These are phyloP conservation scores for Ciconia boyciana DNA, from an alignment of 2,113 vertebrate genomes.

Conservation along the genomic window DNA sequence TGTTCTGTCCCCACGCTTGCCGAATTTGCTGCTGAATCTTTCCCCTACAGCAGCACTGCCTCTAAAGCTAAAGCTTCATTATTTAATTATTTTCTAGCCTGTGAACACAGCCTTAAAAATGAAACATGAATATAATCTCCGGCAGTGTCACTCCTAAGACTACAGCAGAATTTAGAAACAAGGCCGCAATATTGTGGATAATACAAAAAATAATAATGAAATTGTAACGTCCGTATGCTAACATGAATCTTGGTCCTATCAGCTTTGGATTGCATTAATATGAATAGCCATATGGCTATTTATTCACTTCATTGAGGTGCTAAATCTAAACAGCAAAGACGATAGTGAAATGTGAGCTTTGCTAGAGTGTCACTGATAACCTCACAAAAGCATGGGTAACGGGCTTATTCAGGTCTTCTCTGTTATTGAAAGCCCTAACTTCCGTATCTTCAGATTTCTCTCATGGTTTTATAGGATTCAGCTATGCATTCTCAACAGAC, in stretches of 20 bases:
- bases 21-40: background rate
- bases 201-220: background rate
- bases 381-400: background rate
- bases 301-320: background rate
- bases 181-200: background rate
- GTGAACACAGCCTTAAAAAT: background rate
- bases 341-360: background rate
- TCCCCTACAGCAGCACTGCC: background rate
- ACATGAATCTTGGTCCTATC: background rate
- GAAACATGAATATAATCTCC: background rate
- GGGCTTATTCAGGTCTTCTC: background rate
- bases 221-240: background rate
- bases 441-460: background rate
- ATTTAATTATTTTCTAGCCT: background rate
- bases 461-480: background rate
- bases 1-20: background rate
- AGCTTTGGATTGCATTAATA: background rate
- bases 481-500: background rate
- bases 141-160: background rate
- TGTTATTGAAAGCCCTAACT: background rate
- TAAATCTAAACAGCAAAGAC: background rate
- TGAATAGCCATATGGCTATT: background rate
- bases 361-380: background rate
- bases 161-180: background rate
- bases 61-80: background rate